Base-by-base conservation (phyloP, 2,888 invertebrate genomes). In the Periphyllus acericola region DNA sequence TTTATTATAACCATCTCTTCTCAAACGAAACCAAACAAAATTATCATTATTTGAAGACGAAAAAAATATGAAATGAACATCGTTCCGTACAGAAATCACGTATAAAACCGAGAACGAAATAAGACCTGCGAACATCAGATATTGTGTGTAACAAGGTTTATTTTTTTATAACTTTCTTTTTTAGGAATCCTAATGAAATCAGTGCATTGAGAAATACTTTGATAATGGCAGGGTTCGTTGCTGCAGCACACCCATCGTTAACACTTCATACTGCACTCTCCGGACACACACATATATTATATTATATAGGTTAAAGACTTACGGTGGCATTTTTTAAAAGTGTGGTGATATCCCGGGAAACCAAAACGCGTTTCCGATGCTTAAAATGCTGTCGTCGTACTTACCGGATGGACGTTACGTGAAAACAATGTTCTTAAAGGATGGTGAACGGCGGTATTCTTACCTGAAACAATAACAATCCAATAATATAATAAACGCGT, bases 321-420 rank as follows among this genome's bases (percentile, higher is more conserved):
- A 25, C 32, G 34, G 14, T 14, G 40, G 9, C 19, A 17, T 14
- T 34, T 55, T 72, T 5, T 11, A 17, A 60, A 32, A 14, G 34
- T n/a, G 34, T 4, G n/a, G 21, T 36, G 74, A n/a, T n/a, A n/a
- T 55, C 32, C 40, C 66, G 66, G 83, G 29, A 83, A 75, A 75
- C 81, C 29, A 40, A 75, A 40, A 84, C 75, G 66, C 66, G 83
- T 84, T 84, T 76, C 83, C 66, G 75, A 84, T 46, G 60, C 75
- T 83, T 75, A 60, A 60, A 60, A 83, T 40, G 29, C 75, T 25
- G 29, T 60, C 75, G 46, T 46, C 40, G 83, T 76, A 84, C 83
- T 84, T 75, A 84, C 83, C 75, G 83, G 83, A 84, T 40, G 75
- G 66, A 75, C 83, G 75, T 83, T 60, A 83, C 52, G 74, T 40